phyloP scores from a whole-genome alignment of 2,113 vertebrate species.

The Laterallus jamaicensis region DNA sequence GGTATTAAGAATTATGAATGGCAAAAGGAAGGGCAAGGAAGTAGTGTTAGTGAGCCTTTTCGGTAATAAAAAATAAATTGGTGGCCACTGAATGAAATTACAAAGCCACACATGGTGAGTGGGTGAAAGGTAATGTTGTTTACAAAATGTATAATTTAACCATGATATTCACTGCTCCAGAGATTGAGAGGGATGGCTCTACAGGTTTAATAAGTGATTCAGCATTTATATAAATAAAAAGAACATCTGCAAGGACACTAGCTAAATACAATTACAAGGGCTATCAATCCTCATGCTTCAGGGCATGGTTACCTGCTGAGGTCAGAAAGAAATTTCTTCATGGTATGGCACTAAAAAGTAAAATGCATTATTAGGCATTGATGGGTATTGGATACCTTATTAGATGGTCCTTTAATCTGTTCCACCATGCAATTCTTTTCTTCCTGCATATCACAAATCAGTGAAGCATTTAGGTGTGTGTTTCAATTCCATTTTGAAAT shows the following conservation, averaged over 20 bases:
- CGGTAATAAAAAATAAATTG: constrained; percentile 13
- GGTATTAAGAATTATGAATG: background rate
- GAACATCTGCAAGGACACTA: constrained; percentile 54
- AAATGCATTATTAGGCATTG: constrained; percentile 36
- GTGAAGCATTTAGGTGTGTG: constrained; percentile 2
- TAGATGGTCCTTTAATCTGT: constrained; percentile 26
- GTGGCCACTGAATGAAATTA: background rate
- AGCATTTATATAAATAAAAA: constrained; percentile 58
- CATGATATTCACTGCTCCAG: background rate
- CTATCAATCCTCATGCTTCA: constrained; percentile 41
- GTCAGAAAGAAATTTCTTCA: constrained; percentile 49
- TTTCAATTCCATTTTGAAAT: constrained; percentile 39
- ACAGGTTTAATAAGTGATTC: constrained; percentile 24
- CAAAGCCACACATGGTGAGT: constrained; percentile 6
- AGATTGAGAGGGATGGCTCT: background rate
- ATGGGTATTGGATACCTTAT: constrained; percentile 19
- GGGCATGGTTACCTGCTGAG: constrained; percentile 43
- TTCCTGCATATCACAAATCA: background rate
- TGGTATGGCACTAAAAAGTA: constrained; percentile 11
- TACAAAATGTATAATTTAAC: constrained; percentile 37
- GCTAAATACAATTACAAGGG: constrained; percentile 51
- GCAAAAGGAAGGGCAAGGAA: background rate
- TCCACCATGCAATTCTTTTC: constrained; percentile 4
- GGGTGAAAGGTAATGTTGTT: constrained; percentile 10
- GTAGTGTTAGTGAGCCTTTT: background rate